Conservation (phyloP, 2,888 invertebrate species). For the Stenchaetothrips biformis region DNA sequence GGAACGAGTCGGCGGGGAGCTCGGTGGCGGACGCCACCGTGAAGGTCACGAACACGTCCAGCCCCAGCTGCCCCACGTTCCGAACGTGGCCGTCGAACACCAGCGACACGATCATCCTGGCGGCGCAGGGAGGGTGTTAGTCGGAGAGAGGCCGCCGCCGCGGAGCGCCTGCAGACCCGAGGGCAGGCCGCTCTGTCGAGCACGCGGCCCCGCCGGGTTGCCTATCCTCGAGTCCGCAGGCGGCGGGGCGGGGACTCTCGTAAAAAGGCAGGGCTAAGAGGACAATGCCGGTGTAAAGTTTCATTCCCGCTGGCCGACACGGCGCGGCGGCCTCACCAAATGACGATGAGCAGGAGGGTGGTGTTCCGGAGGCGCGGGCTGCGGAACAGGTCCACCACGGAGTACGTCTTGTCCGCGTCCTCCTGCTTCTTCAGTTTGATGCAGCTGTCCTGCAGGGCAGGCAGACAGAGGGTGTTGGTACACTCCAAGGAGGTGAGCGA, state of each 20-base stretch:
- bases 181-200: too few species aligned
- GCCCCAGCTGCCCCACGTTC: slow-evolving; percentile 76
- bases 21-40: slow-evolving; percentile 79
- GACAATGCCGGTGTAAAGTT: too few species aligned
- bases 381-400: slow-evolving; percentile 73
- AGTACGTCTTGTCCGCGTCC: slow-evolving; percentile 63
- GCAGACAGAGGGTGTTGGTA: slow-evolving; percentile 9
- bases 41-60: slow-evolving; percentile 80
- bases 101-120: slow-evolving; percentile 74
- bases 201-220: too few species aligned
- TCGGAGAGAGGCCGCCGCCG: too few species aligned
- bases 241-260: too few species aligned
- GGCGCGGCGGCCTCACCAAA: slow-evolving; percentile 55
- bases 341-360: slow-evolving; percentile 70
- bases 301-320: too few species aligned
- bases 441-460: slow-evolving; percentile 56
- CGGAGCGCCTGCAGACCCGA: too few species aligned
- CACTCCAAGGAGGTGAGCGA: not conserved
- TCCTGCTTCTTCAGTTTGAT: slow-evolving; percentile 60
- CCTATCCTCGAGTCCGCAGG: too few species aligned
- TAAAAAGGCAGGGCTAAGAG: too few species aligned
- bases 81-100: slow-evolving; percentile 86
- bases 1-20: slow-evolving; percentile 75
- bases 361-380: slow-evolving; percentile 71
- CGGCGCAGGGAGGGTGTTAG: not conserved